Base-by-base conservation (phyloP, 2,113 vertebrate genomes). In the Cinclus mexicanus region DNA sequence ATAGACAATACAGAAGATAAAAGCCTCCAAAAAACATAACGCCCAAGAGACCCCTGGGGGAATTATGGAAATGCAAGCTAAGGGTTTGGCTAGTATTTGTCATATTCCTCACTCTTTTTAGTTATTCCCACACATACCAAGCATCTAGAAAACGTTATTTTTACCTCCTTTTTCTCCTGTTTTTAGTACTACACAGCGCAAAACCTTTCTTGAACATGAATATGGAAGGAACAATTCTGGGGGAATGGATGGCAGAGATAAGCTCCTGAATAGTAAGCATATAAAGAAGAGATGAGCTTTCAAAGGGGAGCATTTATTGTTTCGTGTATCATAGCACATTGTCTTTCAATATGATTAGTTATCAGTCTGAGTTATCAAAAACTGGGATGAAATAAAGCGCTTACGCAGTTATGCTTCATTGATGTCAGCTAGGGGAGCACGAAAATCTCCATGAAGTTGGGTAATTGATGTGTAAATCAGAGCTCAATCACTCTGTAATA, bases 401-500 rank as follows among this genome's bases (percentile, higher is more conserved):
- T 98, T 98, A 97, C 46, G 69, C 94, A 93, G 97, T 97, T 97
- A 96, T 93, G 96, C 94, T 97, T 97, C 98, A 97, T 97, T 97
- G 97, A 98, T 98, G 95, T 97, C 97, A 97, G 96, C 97, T 96
- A 97, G 93, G 97, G 95, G 96, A 98, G 97, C 97, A 97, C 97
- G 98, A 97, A 97, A 98, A 98, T 97, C 95, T 98, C 97, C 94
- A 97, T 95, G 94, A 98, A 98, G 96, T 97, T 98, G 95, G 96
- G 97, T 98, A 98, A 98, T 98, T 98, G 97, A 98, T 98, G 98
- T 97, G 94, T 97, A 98, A 98, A 98, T 98, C 98, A 98, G 97
- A 97, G 95, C 95, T 97, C 97, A 98, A 98, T 98, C 98, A 97
- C 95, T 97, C 96, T 78, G 90, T 97, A 98, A 98, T 98, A 98